These are phyloP conservation scores for Margarornis squamiger DNA, from an alignment of 2,797 vertebrate genomes.

Conservation along the genomic window DNA sequence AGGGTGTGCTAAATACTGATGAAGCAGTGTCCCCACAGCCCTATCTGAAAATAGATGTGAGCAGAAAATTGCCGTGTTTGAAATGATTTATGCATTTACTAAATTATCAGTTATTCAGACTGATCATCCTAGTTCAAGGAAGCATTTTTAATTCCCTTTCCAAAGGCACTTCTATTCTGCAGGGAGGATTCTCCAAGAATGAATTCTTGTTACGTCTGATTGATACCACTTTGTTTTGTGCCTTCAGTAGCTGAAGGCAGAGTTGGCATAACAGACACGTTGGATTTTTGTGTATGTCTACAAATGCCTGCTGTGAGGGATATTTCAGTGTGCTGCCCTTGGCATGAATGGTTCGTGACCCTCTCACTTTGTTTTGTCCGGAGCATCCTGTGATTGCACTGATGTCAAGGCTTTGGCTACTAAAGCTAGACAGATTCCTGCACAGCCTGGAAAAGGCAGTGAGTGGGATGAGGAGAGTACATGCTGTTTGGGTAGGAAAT, in stretches of 20 bases:
- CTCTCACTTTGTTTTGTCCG: neutral
- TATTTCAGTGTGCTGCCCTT: neutral
- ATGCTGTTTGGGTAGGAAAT: neutral
- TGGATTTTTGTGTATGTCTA: neutral
- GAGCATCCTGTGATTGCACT: constrained; percentile 8
- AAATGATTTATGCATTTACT: neutral
- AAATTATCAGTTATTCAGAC: neutral
- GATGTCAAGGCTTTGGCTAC: neutral
- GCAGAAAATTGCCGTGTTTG: neutral
- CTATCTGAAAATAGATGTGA: neutral
- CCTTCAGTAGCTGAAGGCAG: neutral
- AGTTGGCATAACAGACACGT: neutral
- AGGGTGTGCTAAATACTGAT: neutral
- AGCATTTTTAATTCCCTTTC: neutral
- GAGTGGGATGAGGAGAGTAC: neutral
- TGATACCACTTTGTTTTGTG: neutral
- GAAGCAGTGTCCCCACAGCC: neutral
- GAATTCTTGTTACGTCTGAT: neutral
- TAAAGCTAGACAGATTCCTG: neutral
- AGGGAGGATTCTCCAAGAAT: neutral
- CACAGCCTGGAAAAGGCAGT: neutral
- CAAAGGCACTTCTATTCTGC: neutral
- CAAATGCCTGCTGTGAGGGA: neutral
- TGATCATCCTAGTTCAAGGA: neutral
- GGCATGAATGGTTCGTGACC: neutral